A percentile compares a stretch with the other conserved stretches of the same genome.
Evolutionary conservation across 2,888 invertebrate species (phyloP).

Genomic region (Hirtodrosophila cameraria): DNA sequence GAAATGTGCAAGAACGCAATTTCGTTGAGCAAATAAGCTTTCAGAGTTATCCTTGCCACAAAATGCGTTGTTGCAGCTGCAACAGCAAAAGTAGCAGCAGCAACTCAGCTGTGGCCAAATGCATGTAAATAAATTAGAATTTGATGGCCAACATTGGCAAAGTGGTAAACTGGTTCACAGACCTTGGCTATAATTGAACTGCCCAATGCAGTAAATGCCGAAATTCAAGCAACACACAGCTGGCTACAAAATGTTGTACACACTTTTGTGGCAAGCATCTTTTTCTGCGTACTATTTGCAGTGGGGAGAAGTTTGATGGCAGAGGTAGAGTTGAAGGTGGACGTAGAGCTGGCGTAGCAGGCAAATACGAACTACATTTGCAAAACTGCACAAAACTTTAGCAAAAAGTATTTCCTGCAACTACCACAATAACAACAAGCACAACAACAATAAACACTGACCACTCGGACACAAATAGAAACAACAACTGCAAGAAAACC

Average conservation of each 20-base stretch:
- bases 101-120: constrained; percentile 33
- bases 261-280: too few relatives aligned
- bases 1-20: constrained; percentile 42
- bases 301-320: neutral
- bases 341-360: neutral
- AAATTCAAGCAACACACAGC: constrained; percentile 21
- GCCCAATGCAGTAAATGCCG: constrained; percentile 44
- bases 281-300: neutral
- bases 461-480: constrained; percentile 13
- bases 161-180: constrained; percentile 6
- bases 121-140: constrained; percentile 77
- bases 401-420: constrained; percentile 35
- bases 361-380: constrained; percentile 28
- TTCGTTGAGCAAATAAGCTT: constrained; percentile 66
- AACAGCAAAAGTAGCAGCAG: constrained; percentile 2
- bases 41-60: constrained; percentile 41
- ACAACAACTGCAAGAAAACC: neutral
- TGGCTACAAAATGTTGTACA: neutral
- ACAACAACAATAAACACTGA: constrained; percentile 13
- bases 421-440: constrained; percentile 1
- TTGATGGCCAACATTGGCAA: constrained; percentile 45
- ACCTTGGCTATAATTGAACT: constrained; percentile 50
- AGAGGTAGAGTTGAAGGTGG: neutral
- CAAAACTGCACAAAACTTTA: constrained; percentile 42
- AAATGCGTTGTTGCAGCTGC: constrained; percentile 45